Conservation (phyloP, 2,888 invertebrate genomes). For the Linnaemya tessellans region DNA sequence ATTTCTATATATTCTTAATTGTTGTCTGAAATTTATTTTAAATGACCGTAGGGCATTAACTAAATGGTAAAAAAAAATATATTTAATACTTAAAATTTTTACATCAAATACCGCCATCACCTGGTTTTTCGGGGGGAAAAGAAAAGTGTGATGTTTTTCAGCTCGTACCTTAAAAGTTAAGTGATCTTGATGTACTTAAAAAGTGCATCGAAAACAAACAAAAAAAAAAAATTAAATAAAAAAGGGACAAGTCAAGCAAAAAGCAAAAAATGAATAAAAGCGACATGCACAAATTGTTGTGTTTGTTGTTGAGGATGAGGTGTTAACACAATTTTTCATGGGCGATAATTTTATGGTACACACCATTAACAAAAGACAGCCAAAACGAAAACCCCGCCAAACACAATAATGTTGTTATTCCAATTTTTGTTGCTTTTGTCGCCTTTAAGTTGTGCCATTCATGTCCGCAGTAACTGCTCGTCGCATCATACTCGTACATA, state of each 20-base stretch:
- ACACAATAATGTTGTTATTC: slow-evolving; percentile 65
- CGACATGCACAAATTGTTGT: slow-evolving; percentile 66
- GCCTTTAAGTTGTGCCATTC: slow-evolving; percentile 47
- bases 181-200: slow-evolving; percentile 71
- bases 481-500: no score
- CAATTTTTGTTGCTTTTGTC: not conserved
- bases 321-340: slow-evolving; percentile 77
- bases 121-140: slow-evolving; percentile 19
- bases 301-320: slow-evolving; percentile 73
- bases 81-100: slow-evolving; percentile 1
- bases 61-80: not conserved
- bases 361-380: slow-evolving; percentile 64
- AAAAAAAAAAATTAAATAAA: no score
- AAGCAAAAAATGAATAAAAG: slow-evolving; percentile 40
- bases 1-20: no score
- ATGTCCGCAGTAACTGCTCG: slow-evolving; percentile 44
- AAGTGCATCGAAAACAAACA: slow-evolving; percentile 54
- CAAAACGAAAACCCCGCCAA: slow-evolving; percentile 54
- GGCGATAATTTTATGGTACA: slow-evolving; percentile 77
- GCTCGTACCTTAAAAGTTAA: slow-evolving; percentile 54
- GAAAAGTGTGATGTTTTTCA: slow-evolving; percentile 2
- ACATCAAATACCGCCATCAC: slow-evolving; percentile 43
- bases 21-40: no score
- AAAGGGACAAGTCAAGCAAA: slow-evolving; percentile 46
- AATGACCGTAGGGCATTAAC: slow-evolving; percentile 14